phyloP scores from a whole-genome alignment of 2,888 invertebrate species.

The Tetrapedia diversipes region DNA sequence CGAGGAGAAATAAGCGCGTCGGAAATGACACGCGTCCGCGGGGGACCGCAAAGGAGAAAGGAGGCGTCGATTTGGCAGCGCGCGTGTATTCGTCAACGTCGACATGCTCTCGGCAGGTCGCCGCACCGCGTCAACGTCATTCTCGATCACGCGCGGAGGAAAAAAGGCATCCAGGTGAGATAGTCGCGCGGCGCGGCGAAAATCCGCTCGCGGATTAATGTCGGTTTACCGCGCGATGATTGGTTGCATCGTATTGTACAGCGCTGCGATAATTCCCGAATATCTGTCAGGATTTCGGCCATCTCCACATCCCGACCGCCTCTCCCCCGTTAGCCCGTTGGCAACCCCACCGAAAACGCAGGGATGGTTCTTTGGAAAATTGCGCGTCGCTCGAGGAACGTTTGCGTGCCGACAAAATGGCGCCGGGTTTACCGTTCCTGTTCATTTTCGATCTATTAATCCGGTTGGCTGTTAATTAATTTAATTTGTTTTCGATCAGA shows the following conservation, averaged over 20 bases:
- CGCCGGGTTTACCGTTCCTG: too few relatives aligned
- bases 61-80: constrained; percentile 43
- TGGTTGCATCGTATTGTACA: constrained; percentile 62
- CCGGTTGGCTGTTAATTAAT: background rate
- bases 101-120: constrained; percentile 65
- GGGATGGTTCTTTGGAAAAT: constrained; percentile 27
- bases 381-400: background rate
- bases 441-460: background rate
- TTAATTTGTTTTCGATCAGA: background rate
- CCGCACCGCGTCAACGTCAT: constrained; percentile 73
- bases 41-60: background rate
- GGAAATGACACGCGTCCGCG: constrained; percentile 10
- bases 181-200: constrained; percentile 54
- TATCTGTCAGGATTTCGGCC: constrained; percentile 49
- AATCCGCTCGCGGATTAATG: constrained; percentile 74
- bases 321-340: too few relatives aligned
- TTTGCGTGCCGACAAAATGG: background rate
- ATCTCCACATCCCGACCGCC: background rate
- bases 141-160: constrained; percentile 65
- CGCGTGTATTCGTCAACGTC: constrained; percentile 70
- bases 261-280: constrained; percentile 57
- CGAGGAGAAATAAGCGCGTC: background rate
- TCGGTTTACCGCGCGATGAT: constrained; percentile 71
- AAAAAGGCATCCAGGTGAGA: constrained; percentile 38
- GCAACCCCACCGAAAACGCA: background rate